Conservation (phyloP, 2,888 invertebrate species). For the Crossocerus cetratus region DNA sequence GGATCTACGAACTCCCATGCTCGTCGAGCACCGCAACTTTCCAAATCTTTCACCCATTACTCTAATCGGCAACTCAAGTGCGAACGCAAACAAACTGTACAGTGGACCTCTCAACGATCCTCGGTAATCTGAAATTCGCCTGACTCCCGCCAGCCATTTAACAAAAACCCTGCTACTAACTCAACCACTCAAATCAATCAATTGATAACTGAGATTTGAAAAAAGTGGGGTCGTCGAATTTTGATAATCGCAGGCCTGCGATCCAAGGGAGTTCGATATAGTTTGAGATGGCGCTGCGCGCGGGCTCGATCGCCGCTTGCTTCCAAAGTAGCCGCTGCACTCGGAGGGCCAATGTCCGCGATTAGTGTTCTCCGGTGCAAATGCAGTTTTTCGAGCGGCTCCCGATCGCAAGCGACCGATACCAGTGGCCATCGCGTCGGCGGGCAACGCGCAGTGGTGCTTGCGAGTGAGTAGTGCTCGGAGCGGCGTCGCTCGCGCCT, state of each 20-base stretch:
- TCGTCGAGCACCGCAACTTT: too few relatives aligned
- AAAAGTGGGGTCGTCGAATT: slow-evolving; percentile 10
- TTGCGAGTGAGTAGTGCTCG: too few relatives aligned
- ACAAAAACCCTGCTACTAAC: too few relatives aligned
- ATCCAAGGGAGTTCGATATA: slow-evolving; percentile 27
- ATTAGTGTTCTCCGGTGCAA: slow-evolving; percentile 8
- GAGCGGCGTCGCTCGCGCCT: background rate
- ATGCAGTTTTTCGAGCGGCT: slow-evolving; percentile 10
- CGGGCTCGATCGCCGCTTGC: slow-evolving; percentile 30
- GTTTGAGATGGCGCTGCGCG: slow-evolving; percentile 47
- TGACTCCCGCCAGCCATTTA: too few relatives aligned
- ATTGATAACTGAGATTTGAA: background rate
- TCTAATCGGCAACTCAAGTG: too few relatives aligned
- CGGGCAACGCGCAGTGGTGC: background rate
- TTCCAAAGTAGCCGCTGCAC: slow-evolving; percentile 17
- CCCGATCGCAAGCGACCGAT: background rate
- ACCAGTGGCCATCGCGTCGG: background rate
- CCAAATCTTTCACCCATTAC: too few relatives aligned
- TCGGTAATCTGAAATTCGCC: too few relatives aligned
- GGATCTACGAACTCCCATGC: too few relatives aligned
- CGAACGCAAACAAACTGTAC: too few relatives aligned
- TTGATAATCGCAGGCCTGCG: slow-evolving; percentile 18
- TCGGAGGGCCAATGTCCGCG: slow-evolving; percentile 3
- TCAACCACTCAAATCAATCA: background rate
- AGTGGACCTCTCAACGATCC: too few relatives aligned